phyloP scores from a whole-genome alignment of 2,797 vertebrate species.

The Tokudaia muenninki region DNA sequence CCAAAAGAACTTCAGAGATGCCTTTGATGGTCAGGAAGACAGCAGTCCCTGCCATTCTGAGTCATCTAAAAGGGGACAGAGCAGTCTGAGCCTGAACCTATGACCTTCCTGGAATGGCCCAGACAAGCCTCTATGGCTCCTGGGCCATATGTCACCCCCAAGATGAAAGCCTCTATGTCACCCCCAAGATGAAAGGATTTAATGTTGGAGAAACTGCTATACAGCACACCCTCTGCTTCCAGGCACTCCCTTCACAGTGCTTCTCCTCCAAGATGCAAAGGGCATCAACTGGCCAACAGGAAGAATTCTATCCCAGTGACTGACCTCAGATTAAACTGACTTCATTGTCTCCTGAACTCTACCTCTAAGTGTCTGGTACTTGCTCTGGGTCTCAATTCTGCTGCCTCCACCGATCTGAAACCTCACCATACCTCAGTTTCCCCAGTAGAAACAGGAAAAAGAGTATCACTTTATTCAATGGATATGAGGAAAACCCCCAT shows the following conservation, averaged over 20 bases:
- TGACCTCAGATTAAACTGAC: neutral
- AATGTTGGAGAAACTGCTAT: neutral
- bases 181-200: neutral
- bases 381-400: neutral
- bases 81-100: neutral
- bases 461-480: neutral
- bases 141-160: too few species aligned
- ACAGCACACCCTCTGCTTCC: neutral
- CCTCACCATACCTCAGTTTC: neutral
- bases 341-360: neutral
- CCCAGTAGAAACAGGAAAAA: neutral
- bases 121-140: neutral
- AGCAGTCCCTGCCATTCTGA: fast-evolving
- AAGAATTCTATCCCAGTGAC: neutral
- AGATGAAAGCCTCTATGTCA: too few species aligned
- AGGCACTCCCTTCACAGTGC: too few species aligned
- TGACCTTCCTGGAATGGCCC: neutral
- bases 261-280: neutral
- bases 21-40: neutral
- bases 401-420: neutral
- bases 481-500: neutral
- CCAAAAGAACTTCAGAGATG: slow-evolving; percentile 29
- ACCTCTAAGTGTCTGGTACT: neutral
- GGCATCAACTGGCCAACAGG: neutral
- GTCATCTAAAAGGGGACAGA: neutral